phyloP scores from a whole-genome alignment of 2,888 invertebrate species.

The Byasa hedistus region DNA sequence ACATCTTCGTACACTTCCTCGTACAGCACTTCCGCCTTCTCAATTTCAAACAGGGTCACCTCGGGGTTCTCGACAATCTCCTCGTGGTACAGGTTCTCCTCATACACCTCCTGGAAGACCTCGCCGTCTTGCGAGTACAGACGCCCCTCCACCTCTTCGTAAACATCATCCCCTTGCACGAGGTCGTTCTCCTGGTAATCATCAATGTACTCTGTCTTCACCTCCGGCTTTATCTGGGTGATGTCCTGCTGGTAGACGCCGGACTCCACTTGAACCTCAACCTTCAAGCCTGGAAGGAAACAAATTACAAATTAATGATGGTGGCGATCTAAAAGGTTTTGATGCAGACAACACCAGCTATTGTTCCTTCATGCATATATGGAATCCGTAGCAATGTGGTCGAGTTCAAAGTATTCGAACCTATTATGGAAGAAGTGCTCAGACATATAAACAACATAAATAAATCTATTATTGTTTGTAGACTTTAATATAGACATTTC shows the following conservation, averaged over 20 bases:
- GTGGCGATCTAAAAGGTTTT: too few species aligned
- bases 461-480: too few species aligned
- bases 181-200: constrained; percentile 14
- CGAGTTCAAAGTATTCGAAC: too few species aligned
- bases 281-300: constrained; percentile 32
- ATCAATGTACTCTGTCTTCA: constrained; percentile 30
- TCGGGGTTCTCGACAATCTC: constrained; percentile 33
- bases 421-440: too few species aligned
- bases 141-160: constrained; percentile 26
- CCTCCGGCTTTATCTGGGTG: constrained; percentile 16
- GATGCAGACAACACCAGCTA: too few species aligned
- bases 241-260: constrained; percentile 26
- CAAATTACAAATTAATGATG: background rate
- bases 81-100: constrained; percentile 33
- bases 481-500: too few species aligned
- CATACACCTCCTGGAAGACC: constrained; percentile 35
- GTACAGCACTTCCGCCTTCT: constrained; percentile 37
- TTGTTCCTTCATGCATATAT: too few species aligned
- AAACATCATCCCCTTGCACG: constrained; percentile 17
- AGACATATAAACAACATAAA: too few species aligned
- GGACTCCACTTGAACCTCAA: constrained; percentile 32
- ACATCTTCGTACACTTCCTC: constrained; percentile 39
- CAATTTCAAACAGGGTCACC: constrained; percentile 35
- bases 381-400: too few species aligned
- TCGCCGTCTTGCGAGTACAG: constrained; percentile 31